Conservation (phyloP, 2,113 vertebrate species). For the Macquaria australasica region DNA sequence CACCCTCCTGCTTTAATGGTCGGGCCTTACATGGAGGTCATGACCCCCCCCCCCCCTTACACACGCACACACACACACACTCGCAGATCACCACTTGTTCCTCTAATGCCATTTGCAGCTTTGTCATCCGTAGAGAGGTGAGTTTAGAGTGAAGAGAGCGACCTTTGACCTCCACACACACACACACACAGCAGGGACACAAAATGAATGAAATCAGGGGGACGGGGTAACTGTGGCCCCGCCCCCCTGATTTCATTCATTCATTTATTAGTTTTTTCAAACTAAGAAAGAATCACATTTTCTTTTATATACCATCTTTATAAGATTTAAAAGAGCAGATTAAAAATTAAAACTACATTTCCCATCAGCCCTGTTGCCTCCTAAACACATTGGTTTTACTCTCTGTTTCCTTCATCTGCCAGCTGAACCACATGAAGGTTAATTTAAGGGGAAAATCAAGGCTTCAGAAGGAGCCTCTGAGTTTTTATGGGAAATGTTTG, state of each 20-base stretch:
- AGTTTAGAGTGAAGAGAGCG: constrained; percentile 44
- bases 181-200: background rate
- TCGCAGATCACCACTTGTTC: constrained; percentile 37
- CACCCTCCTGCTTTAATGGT: constrained; percentile 55
- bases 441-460: background rate
- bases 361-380: constrained; percentile 28
- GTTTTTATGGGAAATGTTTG: background rate
- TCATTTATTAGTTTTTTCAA: too few relatives aligned
- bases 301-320: background rate
- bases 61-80: constrained; percentile 8
- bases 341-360: background rate
- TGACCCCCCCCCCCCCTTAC: constrained; percentile 28
- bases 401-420: background rate
- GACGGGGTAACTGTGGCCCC: too few relatives aligned
- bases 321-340: background rate
- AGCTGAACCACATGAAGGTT: background rate
- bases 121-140: constrained; percentile 44
- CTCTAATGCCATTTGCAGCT: constrained; percentile 45
- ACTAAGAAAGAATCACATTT: background rate
- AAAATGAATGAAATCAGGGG: too few relatives aligned
- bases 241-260: too few relatives aligned
- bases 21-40: constrained; percentile 65
- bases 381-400: background rate
- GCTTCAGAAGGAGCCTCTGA: background rate
- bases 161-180: constrained; percentile 54